Evolutionary conservation across 1,140 invertebrate species (phyloP).

Genomic region (Ceratosolen solmsi): DNA sequence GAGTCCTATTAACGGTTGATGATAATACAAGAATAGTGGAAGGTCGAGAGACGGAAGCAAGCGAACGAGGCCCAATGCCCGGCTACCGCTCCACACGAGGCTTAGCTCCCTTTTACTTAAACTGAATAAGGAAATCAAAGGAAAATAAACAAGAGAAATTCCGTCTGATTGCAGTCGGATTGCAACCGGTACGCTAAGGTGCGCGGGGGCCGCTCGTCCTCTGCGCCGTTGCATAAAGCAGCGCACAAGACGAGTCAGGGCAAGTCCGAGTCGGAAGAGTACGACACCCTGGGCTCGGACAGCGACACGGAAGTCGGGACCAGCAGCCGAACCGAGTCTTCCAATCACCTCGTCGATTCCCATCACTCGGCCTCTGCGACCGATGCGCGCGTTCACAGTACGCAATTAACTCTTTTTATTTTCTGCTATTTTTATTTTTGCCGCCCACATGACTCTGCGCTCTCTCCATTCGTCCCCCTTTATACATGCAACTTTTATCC

Average conservation of each 20-base stretch:
- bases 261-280: conserved; percentile 79
- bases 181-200: conserved; percentile 75
- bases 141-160: conserved; percentile 37
- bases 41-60: background rate
- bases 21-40: background rate
- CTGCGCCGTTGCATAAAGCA: conserved; percentile 73
- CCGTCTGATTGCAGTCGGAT: conserved; percentile 75
- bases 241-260: conserved; percentile 73
- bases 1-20: background rate
- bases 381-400: conserved; percentile 74
- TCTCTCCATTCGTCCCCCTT: too few species aligned
- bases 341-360: conserved; percentile 76
- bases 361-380: conserved; percentile 71
- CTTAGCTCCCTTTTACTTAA: too few species aligned
- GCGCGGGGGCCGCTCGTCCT: conserved; percentile 72
- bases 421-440: conserved; percentile 3
- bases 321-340: conserved; percentile 75
- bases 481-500: background rate
- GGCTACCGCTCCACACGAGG: too few species aligned
- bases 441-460: too few species aligned
- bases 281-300: conserved; percentile 78
- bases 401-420: conserved; percentile 58
- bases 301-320: conserved; percentile 76
- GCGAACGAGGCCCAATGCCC: background rate
- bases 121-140: background rate